Conservation (phyloP, 2,113 vertebrate species). For the Gallinago paraguaiae region DNA sequence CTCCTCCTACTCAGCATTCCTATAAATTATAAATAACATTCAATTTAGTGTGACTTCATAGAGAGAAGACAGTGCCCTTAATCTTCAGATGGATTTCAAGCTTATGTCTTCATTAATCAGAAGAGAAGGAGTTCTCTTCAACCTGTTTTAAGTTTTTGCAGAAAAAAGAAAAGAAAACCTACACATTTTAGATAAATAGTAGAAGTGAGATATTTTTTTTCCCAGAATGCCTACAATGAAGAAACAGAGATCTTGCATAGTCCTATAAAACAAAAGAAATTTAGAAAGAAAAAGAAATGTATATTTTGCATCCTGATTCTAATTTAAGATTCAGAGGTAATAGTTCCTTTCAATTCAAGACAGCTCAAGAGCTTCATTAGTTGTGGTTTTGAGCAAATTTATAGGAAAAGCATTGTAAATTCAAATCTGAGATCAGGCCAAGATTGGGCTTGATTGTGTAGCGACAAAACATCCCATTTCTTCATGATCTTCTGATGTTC, state of each 20-base stretch:
- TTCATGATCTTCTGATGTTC: not conserved
- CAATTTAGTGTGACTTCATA: slow-evolving; percentile 19
- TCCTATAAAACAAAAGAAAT: not conserved
- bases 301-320: not conserved
- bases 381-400: not conserved
- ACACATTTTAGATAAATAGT: not conserved
- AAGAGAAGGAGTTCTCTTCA: not conserved
- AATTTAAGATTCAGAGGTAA: not conserved
- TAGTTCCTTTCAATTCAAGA: not conserved
- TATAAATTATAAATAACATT: slow-evolving; percentile 59
- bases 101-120: slow-evolving; percentile 33
- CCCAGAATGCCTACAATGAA: not conserved
- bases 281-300: not conserved
- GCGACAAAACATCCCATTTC: not conserved
- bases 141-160: not conserved
- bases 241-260: not conserved
- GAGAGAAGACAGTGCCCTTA: slow-evolving; percentile 44
- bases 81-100: slow-evolving; percentile 44
- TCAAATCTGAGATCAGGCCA: not conserved
- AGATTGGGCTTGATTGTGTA: not conserved
- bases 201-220: not conserved
- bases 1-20: slow-evolving; percentile 34
- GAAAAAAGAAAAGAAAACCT: not conserved
- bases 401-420: not conserved
- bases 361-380: not conserved